These are phyloP conservation scores for Noctua janthe DNA, from an alignment of 2,888 invertebrate genomes.

Conservation along the genomic window DNA sequence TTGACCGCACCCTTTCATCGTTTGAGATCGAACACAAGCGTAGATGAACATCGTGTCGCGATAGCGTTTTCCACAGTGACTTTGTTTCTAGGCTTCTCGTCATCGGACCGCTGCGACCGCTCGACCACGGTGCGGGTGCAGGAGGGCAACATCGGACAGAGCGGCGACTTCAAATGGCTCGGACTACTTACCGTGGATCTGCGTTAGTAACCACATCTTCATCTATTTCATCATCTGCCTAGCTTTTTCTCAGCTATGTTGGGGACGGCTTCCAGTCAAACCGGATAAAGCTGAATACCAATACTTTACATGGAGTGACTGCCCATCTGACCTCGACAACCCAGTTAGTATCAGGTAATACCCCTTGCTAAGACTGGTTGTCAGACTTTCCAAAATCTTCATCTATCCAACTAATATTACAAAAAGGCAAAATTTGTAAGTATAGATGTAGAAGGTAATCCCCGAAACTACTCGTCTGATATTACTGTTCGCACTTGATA, in stretches of 20 bases:
- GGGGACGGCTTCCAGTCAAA: not conserved
- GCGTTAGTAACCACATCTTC: constrained; percentile 69
- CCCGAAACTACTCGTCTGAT: too few species aligned
- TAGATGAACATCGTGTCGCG: not conserved
- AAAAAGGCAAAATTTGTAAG: not conserved
- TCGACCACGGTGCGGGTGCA: constrained; percentile 32
- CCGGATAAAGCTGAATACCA: not conserved
- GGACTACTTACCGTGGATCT: constrained; percentile 76
- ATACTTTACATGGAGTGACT: not conserved
- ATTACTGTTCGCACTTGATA: too few species aligned
- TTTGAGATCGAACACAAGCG: too few species aligned
- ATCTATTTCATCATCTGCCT: not conserved
- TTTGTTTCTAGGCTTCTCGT: constrained; percentile 4
- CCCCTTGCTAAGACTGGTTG: not conserved
- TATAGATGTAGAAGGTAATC: too few species aligned
- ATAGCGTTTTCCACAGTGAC: not conserved
- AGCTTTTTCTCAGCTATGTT: not conserved
- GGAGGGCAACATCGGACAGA: constrained; percentile 70
- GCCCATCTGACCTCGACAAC: not conserved
- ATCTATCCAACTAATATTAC: constrained; percentile 1
- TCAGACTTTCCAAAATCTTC: not conserved
- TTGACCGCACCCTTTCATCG: too few species aligned
- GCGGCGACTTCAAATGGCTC: constrained; percentile 75
- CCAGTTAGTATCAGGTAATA: not conserved
- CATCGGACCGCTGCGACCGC: constrained; percentile 35